These are phyloP conservation scores for Ypsolopha scabrella DNA, from an alignment of 2,888 invertebrate genomes.

Conservation along the genomic window DNA sequence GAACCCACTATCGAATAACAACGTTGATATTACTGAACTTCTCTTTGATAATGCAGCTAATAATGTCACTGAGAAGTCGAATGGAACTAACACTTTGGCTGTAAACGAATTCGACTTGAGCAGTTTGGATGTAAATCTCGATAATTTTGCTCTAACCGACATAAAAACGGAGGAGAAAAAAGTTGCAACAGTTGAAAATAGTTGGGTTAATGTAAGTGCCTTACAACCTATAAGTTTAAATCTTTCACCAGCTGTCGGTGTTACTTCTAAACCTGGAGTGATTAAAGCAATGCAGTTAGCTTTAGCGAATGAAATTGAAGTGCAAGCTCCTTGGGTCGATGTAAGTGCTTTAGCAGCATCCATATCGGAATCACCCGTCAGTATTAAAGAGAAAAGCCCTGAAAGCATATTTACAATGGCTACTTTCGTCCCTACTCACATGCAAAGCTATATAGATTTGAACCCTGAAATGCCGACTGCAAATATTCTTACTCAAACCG, in stretches of 20 bases:
- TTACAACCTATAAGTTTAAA: conserved; percentile 16
- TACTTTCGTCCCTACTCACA: conserved; percentile 73
- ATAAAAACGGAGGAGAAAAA: conserved; percentile 21
- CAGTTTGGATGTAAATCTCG: conserved; percentile 31
- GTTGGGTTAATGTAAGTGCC: conserved; percentile 39
- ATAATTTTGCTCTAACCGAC: conserved; percentile 34
- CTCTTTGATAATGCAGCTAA: conserved; percentile 36
- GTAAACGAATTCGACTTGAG: conserved; percentile 45
- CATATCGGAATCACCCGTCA: conserved; percentile 72
- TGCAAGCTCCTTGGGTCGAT: conserved; percentile 81
- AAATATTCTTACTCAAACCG: conserved; percentile 41
- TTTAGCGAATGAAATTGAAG: conserved; percentile 80
- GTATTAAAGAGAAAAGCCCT: conserved; percentile 70
- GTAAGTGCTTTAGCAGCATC: conserved; percentile 77
- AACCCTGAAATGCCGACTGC: conserved; percentile 44
- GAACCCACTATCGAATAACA: conserved; percentile 25
- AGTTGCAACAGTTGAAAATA: conserved; percentile 8
- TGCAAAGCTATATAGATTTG: conserved; percentile 72
- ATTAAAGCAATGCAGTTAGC: conserved; percentile 78
- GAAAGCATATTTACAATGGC: conserved; percentile 67
- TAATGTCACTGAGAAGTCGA: conserved; percentile 32
- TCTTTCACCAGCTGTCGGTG: too few relatives aligned
- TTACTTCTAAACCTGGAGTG: too few relatives aligned
- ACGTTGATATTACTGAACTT: conserved; percentile 51
- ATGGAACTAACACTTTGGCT: conserved; percentile 25